Evolutionary conservation across 2,797 vertebrate genomes (phyloP).

Genomic region (Epinephelus coioides): DNA sequence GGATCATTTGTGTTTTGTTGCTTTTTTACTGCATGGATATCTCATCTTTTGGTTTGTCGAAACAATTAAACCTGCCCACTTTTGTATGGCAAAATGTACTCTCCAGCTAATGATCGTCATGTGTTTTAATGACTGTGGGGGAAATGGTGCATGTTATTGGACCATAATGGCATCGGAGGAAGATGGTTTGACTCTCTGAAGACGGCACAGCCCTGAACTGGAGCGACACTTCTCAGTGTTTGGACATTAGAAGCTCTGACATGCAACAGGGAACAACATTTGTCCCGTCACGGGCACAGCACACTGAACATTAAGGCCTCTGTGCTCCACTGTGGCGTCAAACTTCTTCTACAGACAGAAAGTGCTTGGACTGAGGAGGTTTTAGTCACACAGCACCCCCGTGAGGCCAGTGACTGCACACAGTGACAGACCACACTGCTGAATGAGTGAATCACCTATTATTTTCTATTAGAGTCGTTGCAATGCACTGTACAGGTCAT

Average conservation of each 20-base stretch:
- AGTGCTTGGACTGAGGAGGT: constrained; percentile 46
- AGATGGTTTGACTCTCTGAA: constrained; percentile 34
- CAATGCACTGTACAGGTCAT: constrained; percentile 80
- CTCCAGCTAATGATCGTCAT: constrained; percentile 32
- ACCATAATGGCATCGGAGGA: constrained; percentile 24
- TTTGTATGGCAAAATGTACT: constrained; percentile 35
- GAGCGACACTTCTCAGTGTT: constrained; percentile 21
- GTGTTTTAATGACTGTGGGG: constrained; percentile 45
- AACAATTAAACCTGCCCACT: constrained; percentile 34
- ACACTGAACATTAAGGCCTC: constrained; percentile 43
- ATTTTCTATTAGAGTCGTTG: constrained; percentile 66
- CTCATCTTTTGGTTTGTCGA: constrained; percentile 37
- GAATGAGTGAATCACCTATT: constrained; percentile 59
- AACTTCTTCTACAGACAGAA: constrained; percentile 48
- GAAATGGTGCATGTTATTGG: constrained; percentile 63
- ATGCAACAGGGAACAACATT: constrained; percentile 39
- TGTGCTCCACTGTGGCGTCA: constrained; percentile 49
- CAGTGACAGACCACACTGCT: constrained; percentile 39
- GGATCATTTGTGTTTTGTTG: constrained; percentile 56
- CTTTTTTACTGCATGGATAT: constrained; percentile 71
- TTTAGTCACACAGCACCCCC: constrained; percentile 63
- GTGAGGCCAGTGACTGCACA: constrained; percentile 68
- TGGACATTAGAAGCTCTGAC: constrained; percentile 30
- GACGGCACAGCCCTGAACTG: constrained; percentile 5
- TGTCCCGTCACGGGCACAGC: neutral